Base-by-base conservation (phyloP, 2,113 vertebrate genomes). In the Cacatua alba region DNA sequence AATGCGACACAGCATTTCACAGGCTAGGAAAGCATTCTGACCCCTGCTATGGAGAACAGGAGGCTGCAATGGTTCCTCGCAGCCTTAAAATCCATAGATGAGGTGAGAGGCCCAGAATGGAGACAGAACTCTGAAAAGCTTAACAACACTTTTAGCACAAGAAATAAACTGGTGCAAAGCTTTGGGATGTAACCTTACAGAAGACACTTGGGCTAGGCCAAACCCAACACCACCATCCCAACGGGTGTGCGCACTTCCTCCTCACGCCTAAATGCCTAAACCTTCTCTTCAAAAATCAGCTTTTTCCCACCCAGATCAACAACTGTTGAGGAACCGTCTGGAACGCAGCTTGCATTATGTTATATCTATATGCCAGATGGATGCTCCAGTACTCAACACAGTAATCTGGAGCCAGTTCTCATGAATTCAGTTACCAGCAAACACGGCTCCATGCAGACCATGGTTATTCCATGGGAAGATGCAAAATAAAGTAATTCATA, bases 261-360 rank as follows among this genome's bases (percentile, higher is more conserved):
- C 35, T 43, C 5, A 0, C 20, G 21, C 20, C 31, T n/a, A 59
- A 59, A 59, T 14, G 55, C 55, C 55, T n/a, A 23, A 59, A n/a
- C 55, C 33, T 59, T 23, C n/a, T 41, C 57, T 84, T 74, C 43
- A 71, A 85, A 85, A 75, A 75, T 4, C 31, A 67, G 13, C 46
- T 57, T n/a, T 24, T 83, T 68, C 24, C 39, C 18, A 69, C 52
- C 13, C 65, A 57, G 65, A 65, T 29, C 25, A 69, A 28, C 16
- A 67, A 62, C 35, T 33, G 39, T 0, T 8, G 20, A 86, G 10
- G 13, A 51, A 55, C 19, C 3, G 1, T 51, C 55, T 51, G 0
- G 2, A 48, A 57, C 0, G 0, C 20, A 21, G 31, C 46, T 31
- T 1, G 0, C 23, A 16, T 13, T 13, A 71, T 70, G 48, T 1